phyloP scores from a whole-genome alignment of 1,140 invertebrate species.

The Babylonia areolata region DNA sequence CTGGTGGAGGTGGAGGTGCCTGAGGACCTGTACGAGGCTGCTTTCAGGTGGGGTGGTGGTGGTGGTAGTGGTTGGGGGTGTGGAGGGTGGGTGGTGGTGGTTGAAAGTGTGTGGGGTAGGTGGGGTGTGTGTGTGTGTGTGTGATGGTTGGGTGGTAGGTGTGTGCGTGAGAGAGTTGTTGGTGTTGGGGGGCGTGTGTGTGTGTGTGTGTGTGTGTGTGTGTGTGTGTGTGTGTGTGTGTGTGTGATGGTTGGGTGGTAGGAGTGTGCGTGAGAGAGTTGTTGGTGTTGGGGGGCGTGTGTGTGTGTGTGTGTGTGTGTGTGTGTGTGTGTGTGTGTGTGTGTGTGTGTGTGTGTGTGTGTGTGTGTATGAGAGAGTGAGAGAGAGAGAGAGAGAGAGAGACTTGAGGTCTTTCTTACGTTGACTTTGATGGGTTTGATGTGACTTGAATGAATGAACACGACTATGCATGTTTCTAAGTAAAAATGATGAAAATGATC shows the following conservation, averaged over 20 bases:
- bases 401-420: too few species aligned
- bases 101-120: neutral
- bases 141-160: too few species aligned
- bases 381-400: too few species aligned
- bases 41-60: conserved; percentile 8
- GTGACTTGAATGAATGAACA: too few species aligned
- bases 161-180: too few species aligned
- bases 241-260: too few species aligned
- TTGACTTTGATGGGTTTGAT: too few species aligned
- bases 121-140: neutral
- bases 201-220: conserved; percentile 11
- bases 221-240: conserved; percentile 2
- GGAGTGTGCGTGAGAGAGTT: too few species aligned
- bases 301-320: conserved; percentile 4
- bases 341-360: neutral
- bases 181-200: neutral
- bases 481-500: too few species aligned
- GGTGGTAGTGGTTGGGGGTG: too few species aligned
- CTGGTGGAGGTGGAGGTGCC: conserved; percentile 6
- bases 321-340: neutral
- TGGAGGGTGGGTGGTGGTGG: neutral
- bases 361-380: neutral
- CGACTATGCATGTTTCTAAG: too few species aligned
- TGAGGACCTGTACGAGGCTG: conserved; percentile 23
- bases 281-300: too few species aligned